Evolutionary conservation across 1,140 invertebrate species (phyloP), one percentile per base, ranked within the genome.

Genomic region (Physella acuta): DNA sequence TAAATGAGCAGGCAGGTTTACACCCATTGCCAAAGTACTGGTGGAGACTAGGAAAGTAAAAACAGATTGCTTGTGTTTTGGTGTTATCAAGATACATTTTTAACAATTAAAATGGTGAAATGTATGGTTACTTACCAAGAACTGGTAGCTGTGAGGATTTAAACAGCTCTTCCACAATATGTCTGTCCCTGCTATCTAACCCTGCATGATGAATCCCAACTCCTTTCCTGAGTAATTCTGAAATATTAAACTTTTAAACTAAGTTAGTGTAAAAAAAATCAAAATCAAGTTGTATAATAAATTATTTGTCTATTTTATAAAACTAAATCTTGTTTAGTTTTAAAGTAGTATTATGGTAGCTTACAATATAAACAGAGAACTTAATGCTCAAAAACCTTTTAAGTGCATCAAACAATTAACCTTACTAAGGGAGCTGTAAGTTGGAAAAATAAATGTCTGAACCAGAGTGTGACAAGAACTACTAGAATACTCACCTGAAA

Each of bases 151-250:
- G 81, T 68, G 89, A 88, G 36, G 85, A 84, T 53, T 88, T 77
- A 81, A 93, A 94, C 1, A 90, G 80, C 77, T 91, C 89, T 71
- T 87, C 87, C 16, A 93, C 87, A 14, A 84, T 80, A 49, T 86
- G 83, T 71, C 91, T 84, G 79, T 93, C 91, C 61, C 89, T 84
- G 11, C 84, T 80, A 59, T 88, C 81, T 78, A 93, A 82, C 0
- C 92, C 92, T 33, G 92, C 92, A 86, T 94, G 92, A 78, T 93
- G 92, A 74, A 88, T 91, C 0, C 89, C 92, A 33, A 93, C 88
- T 0, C 92, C 92, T 73, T 84, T 80, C 60, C 87, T 75, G 3
- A 91, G 65, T 52, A 84, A 77, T 68, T 89, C 87, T 87, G 71
- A 16, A 80, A 71, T 62, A 30, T n/a, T n/a, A n/a, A n/a, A n/a